phyloP scores from a whole-genome alignment of 2,797 vertebrate species.

The Platalea minor region DNA sequence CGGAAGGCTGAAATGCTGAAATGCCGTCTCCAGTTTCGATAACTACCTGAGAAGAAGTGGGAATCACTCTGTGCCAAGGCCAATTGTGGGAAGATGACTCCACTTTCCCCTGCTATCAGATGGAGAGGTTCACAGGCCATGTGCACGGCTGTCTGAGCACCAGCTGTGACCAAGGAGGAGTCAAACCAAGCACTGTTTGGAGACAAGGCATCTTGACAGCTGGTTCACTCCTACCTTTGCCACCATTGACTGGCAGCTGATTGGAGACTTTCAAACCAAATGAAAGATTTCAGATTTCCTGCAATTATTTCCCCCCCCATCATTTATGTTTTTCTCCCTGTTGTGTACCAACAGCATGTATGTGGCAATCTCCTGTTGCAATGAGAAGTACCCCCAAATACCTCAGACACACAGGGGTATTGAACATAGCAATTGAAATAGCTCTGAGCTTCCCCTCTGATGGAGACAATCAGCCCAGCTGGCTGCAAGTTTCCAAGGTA shows the following conservation, averaged over 20 bases:
- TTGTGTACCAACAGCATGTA: not conserved
- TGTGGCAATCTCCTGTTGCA: not conserved
- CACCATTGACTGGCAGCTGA: not conserved
- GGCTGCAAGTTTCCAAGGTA: not conserved
- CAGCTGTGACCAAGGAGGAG: not conserved
- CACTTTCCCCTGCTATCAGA: not conserved
- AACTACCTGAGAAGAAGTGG: slow-evolving; percentile 22
- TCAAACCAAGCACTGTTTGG: not conserved
- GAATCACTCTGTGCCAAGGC: slow-evolving; percentile 9
- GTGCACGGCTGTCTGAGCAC: not conserved
- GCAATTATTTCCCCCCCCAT: not conserved
- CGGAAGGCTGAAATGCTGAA: not conserved
- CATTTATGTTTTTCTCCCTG: not conserved
- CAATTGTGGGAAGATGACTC: not conserved
- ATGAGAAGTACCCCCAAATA: not conserved
- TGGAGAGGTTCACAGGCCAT: not conserved
- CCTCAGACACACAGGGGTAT: not conserved
- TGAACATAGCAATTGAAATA: rapidly evolving
- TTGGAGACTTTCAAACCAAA: not conserved
- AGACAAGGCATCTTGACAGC: not conserved
- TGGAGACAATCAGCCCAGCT: not conserved
- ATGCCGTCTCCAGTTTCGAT: not conserved
- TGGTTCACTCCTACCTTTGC: not conserved
- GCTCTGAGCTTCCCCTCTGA: not conserved
- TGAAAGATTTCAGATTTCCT: not conserved